phyloP scores from a whole-genome alignment of 2,113 vertebrate species.

The Mobula birostris region DNA sequence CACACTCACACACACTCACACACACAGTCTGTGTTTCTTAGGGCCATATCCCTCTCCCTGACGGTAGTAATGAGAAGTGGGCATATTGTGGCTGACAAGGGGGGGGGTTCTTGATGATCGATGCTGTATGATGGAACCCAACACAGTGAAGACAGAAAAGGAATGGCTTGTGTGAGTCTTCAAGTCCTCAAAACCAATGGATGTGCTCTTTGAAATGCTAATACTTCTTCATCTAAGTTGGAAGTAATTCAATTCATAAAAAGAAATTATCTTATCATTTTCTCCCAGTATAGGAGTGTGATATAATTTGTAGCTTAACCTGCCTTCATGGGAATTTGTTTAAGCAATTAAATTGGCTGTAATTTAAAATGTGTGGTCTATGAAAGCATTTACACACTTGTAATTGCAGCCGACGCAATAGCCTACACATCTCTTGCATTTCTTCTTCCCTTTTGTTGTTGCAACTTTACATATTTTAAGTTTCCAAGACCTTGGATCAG shows the following conservation, averaged over 20 bases:
- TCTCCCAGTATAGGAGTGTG: neutral
- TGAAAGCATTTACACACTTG: neutral
- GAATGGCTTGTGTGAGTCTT: neutral
- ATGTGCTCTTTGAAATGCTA: neutral
- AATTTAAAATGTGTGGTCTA: neutral
- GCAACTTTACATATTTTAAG: conserved; percentile 11
- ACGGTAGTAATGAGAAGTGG: no score
- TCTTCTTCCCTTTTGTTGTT: neutral
- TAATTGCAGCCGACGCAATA: neutral
- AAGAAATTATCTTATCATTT: neutral
- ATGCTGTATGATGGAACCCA: no score
- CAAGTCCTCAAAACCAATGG: neutral
- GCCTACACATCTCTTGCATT: neutral
- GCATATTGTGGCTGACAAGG: no score
- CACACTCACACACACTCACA: no score
- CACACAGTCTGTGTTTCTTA: no score
- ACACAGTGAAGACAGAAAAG: neutral
- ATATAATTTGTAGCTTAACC: neutral
- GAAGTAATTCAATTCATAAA: conserved; percentile 12
- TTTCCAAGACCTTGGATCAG: neutral
- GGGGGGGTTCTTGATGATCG: neutral
- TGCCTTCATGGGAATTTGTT: neutral
- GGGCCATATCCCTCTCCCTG: no score
- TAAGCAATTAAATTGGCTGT: neutral
- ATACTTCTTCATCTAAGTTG: neutral